Evolutionary conservation across 2,113 vertebrate species (phyloP), one percentile per base, ranked within the genome.

Genomic region (Corythoichthys intestinalis): DNA sequence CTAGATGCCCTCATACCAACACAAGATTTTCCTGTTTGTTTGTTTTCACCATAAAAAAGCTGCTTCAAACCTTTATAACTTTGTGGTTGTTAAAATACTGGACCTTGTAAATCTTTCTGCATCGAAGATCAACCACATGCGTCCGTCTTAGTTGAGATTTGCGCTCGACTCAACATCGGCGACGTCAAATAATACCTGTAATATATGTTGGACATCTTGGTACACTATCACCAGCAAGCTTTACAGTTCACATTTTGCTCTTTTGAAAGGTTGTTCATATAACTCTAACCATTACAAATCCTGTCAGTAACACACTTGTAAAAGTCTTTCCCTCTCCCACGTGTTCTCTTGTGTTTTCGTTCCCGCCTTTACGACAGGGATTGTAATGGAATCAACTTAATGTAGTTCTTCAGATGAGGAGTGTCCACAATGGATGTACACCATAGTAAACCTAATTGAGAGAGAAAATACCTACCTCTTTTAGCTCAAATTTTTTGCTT

Each of bases 401-500:
- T 87, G 81, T 90, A 90, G 87, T 86, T 88, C 81, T 90, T 86
- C 73, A 88, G 86, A 84, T 20, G 11, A 47, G 76, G 75, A 89
- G 79, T 75, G 87, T 89, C 88, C 86, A 85, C 83, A 86, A 85
- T 88, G 87, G 88, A 90, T 87, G 88, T 87, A 89, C 83, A 91
- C 90, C 89, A 86, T 90, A 88, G 90, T 88, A 82, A 87, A 89
- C 83, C 87, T 86, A 65, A 53, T 28, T 11, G 1, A 56, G 34
- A 11, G 28, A 83, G 79, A 86, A 79, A 85, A 52, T 38, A 92
- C 79, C 91, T 92, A 92, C 91, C 91, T 92, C 91, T 91, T 88
- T 89, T 91, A 88, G 89, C 91, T 88, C 90, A 89, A 87, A 87
- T 89, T 86, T 80, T 80, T 87, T 90, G 87, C 86, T 90, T 89